phyloP scores from a whole-genome alignment of 2,113 vertebrate species.

The Saccopteryx bilineata region DNA sequence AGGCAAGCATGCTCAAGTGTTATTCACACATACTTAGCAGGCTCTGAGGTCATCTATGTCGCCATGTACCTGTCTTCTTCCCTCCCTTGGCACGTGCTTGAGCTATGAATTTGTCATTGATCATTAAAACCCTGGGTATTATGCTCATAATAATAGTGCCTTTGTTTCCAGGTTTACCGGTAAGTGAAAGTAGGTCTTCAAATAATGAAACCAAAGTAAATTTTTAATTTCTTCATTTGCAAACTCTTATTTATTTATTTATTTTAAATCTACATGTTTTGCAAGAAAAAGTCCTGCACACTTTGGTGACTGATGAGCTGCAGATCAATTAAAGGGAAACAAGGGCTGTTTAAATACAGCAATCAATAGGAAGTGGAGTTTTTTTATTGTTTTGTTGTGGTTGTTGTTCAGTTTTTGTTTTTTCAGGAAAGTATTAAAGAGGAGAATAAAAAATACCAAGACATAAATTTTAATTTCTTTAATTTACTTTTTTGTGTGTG shows the following conservation, averaged over 20 bases:
- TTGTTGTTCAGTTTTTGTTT: neutral
- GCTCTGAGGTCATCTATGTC: neutral
- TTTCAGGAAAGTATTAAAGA: neutral
- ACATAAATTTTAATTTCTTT: neutral
- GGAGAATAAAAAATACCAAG: neutral
- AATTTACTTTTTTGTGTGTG: no score
- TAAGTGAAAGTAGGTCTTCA: neutral
- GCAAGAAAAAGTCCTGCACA: neutral
- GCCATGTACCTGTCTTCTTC: neutral
- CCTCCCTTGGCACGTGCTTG: neutral
- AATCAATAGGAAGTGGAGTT: neutral
- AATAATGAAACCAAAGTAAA: constrained; percentile 10
- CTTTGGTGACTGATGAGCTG: neutral
- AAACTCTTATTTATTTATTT: neutral
- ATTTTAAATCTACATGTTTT: neutral
- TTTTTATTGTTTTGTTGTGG: neutral
- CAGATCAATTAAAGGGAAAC: neutral
- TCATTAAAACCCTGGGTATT: neutral
- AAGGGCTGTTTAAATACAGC: neutral
- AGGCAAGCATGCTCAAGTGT: neutral
- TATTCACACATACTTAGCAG: neutral
- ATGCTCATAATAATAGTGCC: neutral
- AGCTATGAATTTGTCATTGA: constrained; percentile 43
- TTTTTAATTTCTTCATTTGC: neutral
- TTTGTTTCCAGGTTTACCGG: constrained; percentile 46